Percentiles rank a stretch among this genome's conserved stretches.
These are phyloP conservation scores for Prinia subflava DNA, from an alignment of 2,113 vertebrate species.

Conservation along the genomic window DNA sequence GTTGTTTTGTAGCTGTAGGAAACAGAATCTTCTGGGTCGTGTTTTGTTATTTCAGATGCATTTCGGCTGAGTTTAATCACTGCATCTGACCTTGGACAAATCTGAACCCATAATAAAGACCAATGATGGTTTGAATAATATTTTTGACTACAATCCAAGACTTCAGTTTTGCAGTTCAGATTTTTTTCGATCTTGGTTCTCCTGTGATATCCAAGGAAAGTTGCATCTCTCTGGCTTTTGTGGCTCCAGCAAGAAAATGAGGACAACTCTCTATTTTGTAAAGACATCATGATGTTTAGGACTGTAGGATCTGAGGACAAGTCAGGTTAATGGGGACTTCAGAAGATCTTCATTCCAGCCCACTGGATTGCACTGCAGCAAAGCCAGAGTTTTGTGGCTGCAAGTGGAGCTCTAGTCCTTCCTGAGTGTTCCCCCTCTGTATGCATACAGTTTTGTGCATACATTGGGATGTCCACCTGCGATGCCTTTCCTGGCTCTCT, in stretches of 20 bases:
- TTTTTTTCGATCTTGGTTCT: neutral
- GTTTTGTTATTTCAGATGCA: neutral
- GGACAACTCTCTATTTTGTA: neutral
- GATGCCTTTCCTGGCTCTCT: neutral
- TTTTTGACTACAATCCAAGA: neutral
- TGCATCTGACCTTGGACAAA: neutral
- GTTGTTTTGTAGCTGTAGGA: neutral
- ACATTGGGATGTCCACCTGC: fast-evolving
- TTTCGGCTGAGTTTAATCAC: neutral
- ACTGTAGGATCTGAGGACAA: neutral
- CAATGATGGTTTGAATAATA: neutral
- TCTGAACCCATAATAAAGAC: neutral
- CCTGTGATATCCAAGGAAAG: neutral
- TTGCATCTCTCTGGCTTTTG: neutral
- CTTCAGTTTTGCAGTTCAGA: neutral
- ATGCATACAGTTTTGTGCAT: too few species aligned
- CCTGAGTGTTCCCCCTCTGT: neutral
- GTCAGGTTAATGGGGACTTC: too few species aligned
- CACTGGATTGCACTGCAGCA: neutral
- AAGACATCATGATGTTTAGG: neutral
- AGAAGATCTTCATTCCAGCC: neutral
- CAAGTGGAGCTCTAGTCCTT: neutral
- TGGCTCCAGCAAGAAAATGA: neutral
- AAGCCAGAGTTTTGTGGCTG: neutral
- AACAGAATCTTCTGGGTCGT: fast-evolving